These are phyloP conservation scores for Cyrtonyx montezumae DNA, from an alignment of 2,113 vertebrate genomes.

Conservation along the genomic window DNA sequence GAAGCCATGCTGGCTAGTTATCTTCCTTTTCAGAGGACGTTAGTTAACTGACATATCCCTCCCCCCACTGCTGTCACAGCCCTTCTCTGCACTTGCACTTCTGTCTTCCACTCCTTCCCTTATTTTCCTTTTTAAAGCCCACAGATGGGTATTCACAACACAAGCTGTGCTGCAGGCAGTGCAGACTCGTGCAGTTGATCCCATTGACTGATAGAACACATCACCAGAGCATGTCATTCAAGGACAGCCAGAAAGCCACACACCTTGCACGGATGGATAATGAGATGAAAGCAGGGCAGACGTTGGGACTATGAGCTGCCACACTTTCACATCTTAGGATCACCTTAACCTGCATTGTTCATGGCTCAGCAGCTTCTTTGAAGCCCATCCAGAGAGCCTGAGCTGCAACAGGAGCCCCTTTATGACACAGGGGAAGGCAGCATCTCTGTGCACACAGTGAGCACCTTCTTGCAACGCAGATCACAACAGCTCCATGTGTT, in stretches of 20 bases:
- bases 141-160: neutral
- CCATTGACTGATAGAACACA: neutral
- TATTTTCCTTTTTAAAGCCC: neutral
- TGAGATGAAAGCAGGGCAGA: neutral
- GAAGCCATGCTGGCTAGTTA: neutral
- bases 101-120: neutral
- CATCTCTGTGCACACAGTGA: neutral
- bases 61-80: neutral
- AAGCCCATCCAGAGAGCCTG: neutral
- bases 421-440: neutral
- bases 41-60: neutral
- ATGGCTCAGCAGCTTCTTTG: neutral
- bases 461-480: neutral
- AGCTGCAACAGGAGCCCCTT: neutral
- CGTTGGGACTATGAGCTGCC: neutral
- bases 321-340: neutral
- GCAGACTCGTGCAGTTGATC: neutral
- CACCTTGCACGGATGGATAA: neutral
- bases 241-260: neutral
- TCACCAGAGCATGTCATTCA: neutral
- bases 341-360: neutral
- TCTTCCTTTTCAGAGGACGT: neutral
- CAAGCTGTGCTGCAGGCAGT: neutral
- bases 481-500: fast-evolving
- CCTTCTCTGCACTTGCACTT: neutral